A percentile compares a stretch with the other conserved stretches of the same genome.
These are phyloP conservation scores for Gracilinanus agilis DNA, from an alignment of 2,113 vertebrate genomes.

Conservation along the genomic window DNA sequence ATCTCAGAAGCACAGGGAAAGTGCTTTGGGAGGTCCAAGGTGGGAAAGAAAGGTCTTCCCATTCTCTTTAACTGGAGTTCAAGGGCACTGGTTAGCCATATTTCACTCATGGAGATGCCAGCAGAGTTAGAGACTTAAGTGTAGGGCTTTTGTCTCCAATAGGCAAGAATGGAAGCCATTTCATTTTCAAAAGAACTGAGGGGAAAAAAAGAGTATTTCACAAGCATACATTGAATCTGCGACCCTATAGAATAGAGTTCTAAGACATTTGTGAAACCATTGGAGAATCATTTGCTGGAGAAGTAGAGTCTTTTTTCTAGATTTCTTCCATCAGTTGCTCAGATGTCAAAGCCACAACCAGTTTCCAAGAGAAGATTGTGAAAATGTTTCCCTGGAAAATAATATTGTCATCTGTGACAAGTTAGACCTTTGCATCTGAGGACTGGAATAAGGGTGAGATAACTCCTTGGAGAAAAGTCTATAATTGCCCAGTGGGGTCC, in stretches of 20 bases:
- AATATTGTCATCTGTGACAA: background rate
- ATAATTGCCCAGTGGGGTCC: background rate
- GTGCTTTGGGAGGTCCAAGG: background rate
- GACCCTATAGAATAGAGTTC: background rate
- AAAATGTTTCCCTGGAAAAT: constrained; percentile 31
- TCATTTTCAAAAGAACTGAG: background rate
- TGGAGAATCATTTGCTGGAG: background rate
- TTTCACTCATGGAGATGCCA: constrained; percentile 8
- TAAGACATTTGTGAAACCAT: constrained; percentile 21
- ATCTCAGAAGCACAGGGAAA: background rate
- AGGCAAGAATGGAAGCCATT: background rate
- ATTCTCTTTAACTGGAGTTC: background rate
- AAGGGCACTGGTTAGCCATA: background rate
- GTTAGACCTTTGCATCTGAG: constrained; percentile 21
- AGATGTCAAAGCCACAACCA: constrained; percentile 27
- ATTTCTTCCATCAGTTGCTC: background rate
- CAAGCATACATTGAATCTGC: background rate
- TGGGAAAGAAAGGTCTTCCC: constrained; percentile 26
- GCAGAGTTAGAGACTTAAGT: background rate
- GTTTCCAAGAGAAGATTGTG: background rate
- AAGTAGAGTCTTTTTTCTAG: constrained; percentile 32
- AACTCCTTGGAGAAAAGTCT: too few species aligned
- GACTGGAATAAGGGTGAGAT: background rate
- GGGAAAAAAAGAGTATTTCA: background rate
- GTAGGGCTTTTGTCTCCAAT: constrained; percentile 4